Evolutionary conservation across 1,140 invertebrate species (phyloP).

Genomic region (Musca domestica): DNA sequence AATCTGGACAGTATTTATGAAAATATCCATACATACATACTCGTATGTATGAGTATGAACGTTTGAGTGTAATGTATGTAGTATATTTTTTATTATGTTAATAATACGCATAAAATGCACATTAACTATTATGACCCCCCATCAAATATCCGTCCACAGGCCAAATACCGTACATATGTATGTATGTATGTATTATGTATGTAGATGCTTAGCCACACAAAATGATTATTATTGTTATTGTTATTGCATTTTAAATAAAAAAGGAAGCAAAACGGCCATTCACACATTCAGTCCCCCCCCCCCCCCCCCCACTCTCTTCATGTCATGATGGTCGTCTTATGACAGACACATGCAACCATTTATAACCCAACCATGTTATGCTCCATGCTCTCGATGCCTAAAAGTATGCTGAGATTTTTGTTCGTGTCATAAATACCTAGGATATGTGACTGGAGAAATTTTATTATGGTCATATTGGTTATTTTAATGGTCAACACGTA

Average conservation of each 20-base stretch:
- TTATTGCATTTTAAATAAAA: conserved; percentile 9
- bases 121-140: conserved; percentile 31
- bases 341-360: neutral
- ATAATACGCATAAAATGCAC: conserved; percentile 44
- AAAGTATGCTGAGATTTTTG: conserved; percentile 10
- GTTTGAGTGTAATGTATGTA: neutral
- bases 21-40: neutral
- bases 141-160: neutral
- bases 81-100: conserved; percentile 49
- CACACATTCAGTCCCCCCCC: neutral
- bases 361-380: neutral
- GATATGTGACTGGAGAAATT: neutral
- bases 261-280: neutral
- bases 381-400: neutral
- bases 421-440: neutral
- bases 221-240: conserved; percentile 22
- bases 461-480: neutral
- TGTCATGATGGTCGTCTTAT: neutral
- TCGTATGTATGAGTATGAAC: neutral
- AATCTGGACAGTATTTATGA: neutral
- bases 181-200: too few species aligned
- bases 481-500: conserved; percentile 19
- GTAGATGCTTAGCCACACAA: conserved; percentile 2
- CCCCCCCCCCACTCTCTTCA: neutral
- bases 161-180: conserved; percentile 13